A percentile compares a stretch with the other conserved stretches of the same genome.
These are phyloP conservation scores for Theretra japonica DNA, from an alignment of 2,888 invertebrate species.

Conservation along the genomic window DNA sequence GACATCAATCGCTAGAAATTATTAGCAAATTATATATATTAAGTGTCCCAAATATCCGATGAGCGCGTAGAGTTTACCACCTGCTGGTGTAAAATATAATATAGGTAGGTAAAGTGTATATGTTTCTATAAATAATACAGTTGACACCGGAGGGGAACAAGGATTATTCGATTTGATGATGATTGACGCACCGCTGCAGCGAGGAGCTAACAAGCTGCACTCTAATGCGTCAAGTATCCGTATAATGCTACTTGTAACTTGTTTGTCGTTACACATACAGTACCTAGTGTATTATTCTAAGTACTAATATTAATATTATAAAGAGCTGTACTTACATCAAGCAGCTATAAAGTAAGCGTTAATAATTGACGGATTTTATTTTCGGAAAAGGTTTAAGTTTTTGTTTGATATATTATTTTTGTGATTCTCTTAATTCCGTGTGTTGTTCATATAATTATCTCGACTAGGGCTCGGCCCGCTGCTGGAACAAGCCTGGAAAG, in stretches of 20 bases:
- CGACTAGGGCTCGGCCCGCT: slow-evolving; percentile 14
- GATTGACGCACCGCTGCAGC: slow-evolving; percentile 19
- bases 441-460: background rate
- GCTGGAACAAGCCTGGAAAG: slow-evolving; percentile 45
- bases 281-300: background rate
- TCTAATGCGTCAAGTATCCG: background rate
- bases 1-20: no score
- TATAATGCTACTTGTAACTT: background rate
- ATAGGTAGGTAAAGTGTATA: no score
- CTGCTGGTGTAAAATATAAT: no score
- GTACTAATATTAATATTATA: no score
- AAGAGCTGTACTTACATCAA: no score
- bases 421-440: background rate
- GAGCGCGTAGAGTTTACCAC: no score
- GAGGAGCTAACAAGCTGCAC: background rate
- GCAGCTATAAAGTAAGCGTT: no score
- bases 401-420: background rate
- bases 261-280: background rate
- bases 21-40: no score
- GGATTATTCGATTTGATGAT: slow-evolving; percentile 14
- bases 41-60: no score
- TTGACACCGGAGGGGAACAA: slow-evolving; percentile 1
- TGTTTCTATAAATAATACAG: background rate
- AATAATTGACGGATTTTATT: no score
- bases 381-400: no score